Percentiles rank a stretch among this genome's conserved stretches.
These are phyloP conservation scores for Neosalanx taihuensis DNA, from an alignment of 2,797 vertebrate genomes.

Conservation along the genomic window DNA sequence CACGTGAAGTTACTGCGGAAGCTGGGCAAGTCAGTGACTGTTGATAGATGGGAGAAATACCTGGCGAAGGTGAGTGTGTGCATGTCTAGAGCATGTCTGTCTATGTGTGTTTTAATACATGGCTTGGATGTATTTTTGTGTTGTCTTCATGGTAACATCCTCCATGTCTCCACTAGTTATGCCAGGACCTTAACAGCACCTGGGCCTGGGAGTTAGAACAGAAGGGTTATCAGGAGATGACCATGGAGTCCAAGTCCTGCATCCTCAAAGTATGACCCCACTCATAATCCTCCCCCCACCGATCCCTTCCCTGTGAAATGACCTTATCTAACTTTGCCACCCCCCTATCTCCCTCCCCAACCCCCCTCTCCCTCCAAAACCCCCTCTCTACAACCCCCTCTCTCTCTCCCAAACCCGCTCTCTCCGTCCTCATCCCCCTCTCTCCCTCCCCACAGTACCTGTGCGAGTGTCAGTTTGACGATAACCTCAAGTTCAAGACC, in stretches of 20 bases:
- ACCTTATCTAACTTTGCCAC: background rate
- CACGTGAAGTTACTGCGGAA: slow-evolving; percentile 97
- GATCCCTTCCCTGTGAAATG: background rate
- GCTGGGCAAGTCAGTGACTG: slow-evolving; percentile 90
- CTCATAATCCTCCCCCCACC: background rate
- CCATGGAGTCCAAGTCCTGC: slow-evolving; percentile 91
- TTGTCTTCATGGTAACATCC: background rate
- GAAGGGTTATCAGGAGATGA: slow-evolving; percentile 95
- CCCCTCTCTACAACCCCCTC: background rate
- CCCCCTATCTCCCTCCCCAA: background rate
- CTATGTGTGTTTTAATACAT: background rate
- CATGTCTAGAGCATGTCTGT: background rate
- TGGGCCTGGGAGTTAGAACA: slow-evolving; percentile 99
- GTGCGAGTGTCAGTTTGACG: slow-evolving; percentile 98
- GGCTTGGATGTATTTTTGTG: background rate
- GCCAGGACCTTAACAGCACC: slow-evolving; percentile 94
- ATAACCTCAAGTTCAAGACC: slow-evolving; percentile 97
- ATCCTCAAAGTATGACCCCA: slow-evolving; percentile 87
- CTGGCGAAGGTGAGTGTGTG: slow-evolving; percentile 84
- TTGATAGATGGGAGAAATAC: slow-evolving; percentile 98
- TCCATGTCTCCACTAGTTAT: slow-evolving; percentile 75
- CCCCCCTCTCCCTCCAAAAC: background rate
- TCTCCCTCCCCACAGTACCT: slow-evolving; percentile 78
- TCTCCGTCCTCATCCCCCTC: background rate
- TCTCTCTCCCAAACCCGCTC: background rate